Evolutionary conservation across 2,888 invertebrate species (phyloP), one percentile per base, ranked within the genome.

Genomic region (Pediacus dermestoides): DNA sequence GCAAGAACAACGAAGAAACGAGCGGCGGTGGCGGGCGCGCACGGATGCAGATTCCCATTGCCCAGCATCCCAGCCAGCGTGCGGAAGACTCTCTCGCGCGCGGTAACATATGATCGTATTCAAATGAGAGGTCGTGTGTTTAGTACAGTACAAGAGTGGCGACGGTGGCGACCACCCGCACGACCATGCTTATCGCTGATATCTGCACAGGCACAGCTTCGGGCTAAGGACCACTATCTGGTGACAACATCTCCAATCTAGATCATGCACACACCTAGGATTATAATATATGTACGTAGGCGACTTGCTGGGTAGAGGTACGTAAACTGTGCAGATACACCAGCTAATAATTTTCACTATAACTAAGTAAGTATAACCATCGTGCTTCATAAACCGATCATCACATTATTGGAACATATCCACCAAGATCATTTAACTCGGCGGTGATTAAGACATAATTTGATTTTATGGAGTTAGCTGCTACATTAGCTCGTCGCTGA

Each of bases 161-260:
- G 42, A 44, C 40, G 51, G 46, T 45, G 50, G 39, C 63, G 66
- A 67, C 67, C 66, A 67, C 67, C 67, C 67, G 64, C 60, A 52
- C 52, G 60, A 58, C 48, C 48, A 45, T 49, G 50, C 61, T 67
- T 66, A 64, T 66, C 66, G 53, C 52, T 42, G 44, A 51, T 56
- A 61, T 64, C 65, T 63, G 60, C 62, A 53, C 52, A 58, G 57
- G 52, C 57, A 47, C 50, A 53, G 55, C 53, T 51, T 50, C 53
- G 47, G 54, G 54, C 54, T 32, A 42, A 44, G 39, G 34, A 39
- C 41, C 38, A 44, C 57, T 67, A 68, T 70, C 70, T 70, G 70
- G 70, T 67, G 70, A 70, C 70, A 68, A 70, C 60, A 70, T 70
- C 70, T 66, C 53, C 64, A 63, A 67, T 68, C 68, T 67, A 67